Evolutionary conservation across 2,888 invertebrate genomes (phyloP), one percentile per base, ranked within the genome.

Genomic region (Spodoptera exigua): DNA sequence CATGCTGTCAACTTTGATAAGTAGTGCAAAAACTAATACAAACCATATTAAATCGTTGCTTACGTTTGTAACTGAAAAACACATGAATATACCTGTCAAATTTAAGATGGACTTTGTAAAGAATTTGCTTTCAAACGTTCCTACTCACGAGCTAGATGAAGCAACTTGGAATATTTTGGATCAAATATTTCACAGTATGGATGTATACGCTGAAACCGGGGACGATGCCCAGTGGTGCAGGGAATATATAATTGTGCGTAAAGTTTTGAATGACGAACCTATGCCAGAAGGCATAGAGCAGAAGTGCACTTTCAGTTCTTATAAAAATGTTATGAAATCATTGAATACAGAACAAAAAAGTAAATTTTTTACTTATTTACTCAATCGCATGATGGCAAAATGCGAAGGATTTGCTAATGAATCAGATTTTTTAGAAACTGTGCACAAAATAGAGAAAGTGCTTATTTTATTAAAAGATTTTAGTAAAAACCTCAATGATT

Each of bases 1-100:
- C 1, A 90, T 92, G 51, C 70, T 91, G 11, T 76, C 71, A 32
- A 76, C 89, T 7, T 57, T 92, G n/a, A 46, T 89, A 13, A 59
- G 61, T 2, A 85, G 83, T 45, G 84, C 91, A n/a, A 64, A 77
- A 32, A 63, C 61, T 0, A 85, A 89, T 46, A 61, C 60, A 35
- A 61, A 81, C 32, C 61, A 90, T 59, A 56, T 89, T 18, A 78
- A 83, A 32, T 72, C 77, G 16, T 52, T 92, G 0, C 60, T 92
- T 0, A 78, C 87, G 54, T 88, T 83, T 69, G 89, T 86, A 65
- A 74, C 80, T 7, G 84, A 88, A 3, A 87, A 87, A 62, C 90
- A 91, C 65, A 87, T 89, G 11, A 91, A 91, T 56, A 91, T 92
- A 75, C 81, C 89, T 0, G 83, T 85, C 7, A 85, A 86, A 58